These are phyloP conservation scores for Podarcis muralis DNA, from an alignment of 2,113 vertebrate genomes.

Conservation along the genomic window DNA sequence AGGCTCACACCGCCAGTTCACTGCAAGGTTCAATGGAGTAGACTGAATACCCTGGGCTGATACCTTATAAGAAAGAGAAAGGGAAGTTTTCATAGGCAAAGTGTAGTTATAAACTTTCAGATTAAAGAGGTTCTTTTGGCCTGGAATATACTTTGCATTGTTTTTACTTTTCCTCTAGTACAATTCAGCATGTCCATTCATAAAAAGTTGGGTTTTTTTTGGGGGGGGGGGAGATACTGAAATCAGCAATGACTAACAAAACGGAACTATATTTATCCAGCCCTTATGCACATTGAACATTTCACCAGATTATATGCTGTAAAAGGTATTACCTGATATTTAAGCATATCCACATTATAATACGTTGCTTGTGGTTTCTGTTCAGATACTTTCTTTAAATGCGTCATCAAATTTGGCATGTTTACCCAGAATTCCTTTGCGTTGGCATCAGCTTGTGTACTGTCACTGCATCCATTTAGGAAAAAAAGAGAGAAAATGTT, in stretches of 20 bases:
- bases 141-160: no score
- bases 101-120: no score
- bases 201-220: no score
- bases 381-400: conserved; percentile 95
- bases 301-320: rapidly evolving
- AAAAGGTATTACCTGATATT: conserved; percentile 88
- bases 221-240: no score
- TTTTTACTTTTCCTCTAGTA: no score
- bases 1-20: conserved; percentile 93
- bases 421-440: conserved; percentile 98
- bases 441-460: conserved; percentile 76
- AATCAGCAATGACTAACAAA: no score
- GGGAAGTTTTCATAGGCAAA: no score
- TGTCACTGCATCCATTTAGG: conserved; percentile 78
- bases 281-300: background rate
- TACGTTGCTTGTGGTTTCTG: conserved; percentile 98
- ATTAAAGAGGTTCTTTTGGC: no score
- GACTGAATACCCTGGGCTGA: conserved; percentile 94
- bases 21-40: conserved; percentile 94
- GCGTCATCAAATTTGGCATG: conserved; percentile 96
- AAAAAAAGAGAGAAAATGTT: conserved; percentile 45
- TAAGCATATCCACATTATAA: conserved; percentile 99
- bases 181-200: no score
- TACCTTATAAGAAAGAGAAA: conserved; percentile 80
- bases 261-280: no score